Base-by-base conservation (phyloP, 2,113 vertebrate species). In the Dicentrarchus labrax region DNA sequence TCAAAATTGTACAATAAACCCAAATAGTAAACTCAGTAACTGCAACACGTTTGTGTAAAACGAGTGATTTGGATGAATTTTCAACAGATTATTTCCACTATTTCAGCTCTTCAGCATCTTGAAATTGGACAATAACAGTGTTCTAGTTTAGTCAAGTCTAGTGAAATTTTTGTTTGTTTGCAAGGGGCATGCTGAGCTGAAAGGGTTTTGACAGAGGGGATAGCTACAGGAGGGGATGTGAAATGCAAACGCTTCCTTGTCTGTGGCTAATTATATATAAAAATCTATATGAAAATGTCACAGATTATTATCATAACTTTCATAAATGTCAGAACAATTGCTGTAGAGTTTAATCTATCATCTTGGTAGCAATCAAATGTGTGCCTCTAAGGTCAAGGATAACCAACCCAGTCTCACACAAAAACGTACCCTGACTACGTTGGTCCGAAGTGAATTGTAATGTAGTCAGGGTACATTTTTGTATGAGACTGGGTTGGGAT, bases 251-350 rank as follows among this genome's bases (percentile, higher is more conserved):
- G 2, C 21, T 72, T 53, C 30, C n/a, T 16, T 45, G 39, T 65
- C 16, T 70, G 12, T 16, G 30, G 30, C 4, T 30, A 78, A 76
- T 67, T 16, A 45, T 12, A 39, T 68, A 17, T 62, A 39, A 30
- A 60, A 47, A 2, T 38, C 0, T 39, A 59, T 47, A 17, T 60
- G 12, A 51, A 79, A 78, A 78, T 45, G 68, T 60, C 80, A 61
- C n/a, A 65, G 12, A 81, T 61, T 69, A 71, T 45, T 50, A 30
- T 30, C 39, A 59, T 41, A 62, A 15, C 60, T 56, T 69, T 78
- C 21, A 54, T 5, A 64, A 72, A 54, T 15, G 48, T 66, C 10
- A 65, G 12, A 56, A 21, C 8, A 60, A 59, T 11, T 56, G 12
- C 51, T 48, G 22, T 24, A 13, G 15, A 57, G 11, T 19, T 47